Evolutionary conservation across 2,113 vertebrate species (phyloP).

Genomic region (Trachemys scripta): DNA sequence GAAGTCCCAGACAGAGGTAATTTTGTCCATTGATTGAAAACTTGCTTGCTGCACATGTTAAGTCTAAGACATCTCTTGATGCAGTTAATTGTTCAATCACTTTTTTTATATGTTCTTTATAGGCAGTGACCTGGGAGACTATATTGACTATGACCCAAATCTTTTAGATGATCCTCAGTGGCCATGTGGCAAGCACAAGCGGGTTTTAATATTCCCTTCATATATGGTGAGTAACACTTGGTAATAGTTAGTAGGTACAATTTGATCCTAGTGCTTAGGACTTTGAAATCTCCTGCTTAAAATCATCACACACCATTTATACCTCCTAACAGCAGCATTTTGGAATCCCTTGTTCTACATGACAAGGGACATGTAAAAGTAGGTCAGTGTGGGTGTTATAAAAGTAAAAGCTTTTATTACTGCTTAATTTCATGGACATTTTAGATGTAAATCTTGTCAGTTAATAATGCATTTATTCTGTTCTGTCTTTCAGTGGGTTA

Average conservation of each 20-base stretch:
- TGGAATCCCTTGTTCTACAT: constrained; percentile 44
- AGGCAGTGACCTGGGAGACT: constrained; percentile 94
- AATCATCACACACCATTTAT: not conserved
- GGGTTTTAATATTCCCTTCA: constrained; percentile 96
- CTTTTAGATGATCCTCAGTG: constrained; percentile 98
- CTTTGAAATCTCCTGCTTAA: not conserved
- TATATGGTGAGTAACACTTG: constrained; percentile 91
- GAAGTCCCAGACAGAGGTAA: not conserved
- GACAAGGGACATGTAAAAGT: constrained; percentile 56
- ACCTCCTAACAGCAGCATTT: not conserved
- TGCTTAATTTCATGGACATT: constrained; percentile 16
- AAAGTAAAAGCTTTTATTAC: constrained; percentile 46
- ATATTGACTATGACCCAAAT: constrained; percentile 94
- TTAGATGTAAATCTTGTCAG: constrained; percentile 48
- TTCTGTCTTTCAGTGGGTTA: constrained; percentile 33
- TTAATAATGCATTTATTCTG: constrained; percentile 50
- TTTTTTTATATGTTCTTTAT: constrained; percentile 25
- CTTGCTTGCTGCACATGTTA: not conserved
- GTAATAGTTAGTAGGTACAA: not conserved
- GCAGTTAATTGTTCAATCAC: not conserved
- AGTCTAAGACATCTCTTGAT: not conserved
- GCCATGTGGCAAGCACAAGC: constrained; percentile 98
- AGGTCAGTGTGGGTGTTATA: constrained; percentile 36
- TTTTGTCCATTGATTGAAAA: not conserved
- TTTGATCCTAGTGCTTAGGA: not conserved